Conservation (phyloP, 2,797 vertebrate genomes). For the Lithobates sylvaticus region DNA sequence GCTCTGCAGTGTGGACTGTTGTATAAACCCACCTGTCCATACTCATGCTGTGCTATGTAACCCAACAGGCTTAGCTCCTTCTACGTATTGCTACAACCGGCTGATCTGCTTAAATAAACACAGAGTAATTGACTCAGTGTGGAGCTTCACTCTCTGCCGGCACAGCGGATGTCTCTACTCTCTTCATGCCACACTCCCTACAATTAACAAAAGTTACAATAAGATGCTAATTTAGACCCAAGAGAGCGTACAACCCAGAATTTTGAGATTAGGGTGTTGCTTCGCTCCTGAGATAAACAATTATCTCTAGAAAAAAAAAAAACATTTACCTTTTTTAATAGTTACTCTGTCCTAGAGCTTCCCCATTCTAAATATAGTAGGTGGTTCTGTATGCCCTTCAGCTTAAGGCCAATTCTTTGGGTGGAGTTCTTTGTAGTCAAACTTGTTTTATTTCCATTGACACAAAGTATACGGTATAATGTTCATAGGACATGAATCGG, state of each 20-base stretch:
- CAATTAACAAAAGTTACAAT: constrained; percentile 12
- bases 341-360: too few relatives aligned
- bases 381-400: neutral
- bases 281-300: neutral
- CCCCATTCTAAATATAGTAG: neutral
- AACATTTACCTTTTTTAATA: neutral
- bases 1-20: neutral
- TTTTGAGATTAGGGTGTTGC: neutral
- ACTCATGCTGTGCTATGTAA: constrained; percentile 20
- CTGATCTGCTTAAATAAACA: constrained; percentile 22
- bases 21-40: neutral
- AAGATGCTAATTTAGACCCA: neutral
- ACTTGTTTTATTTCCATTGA: neutral
- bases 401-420: neutral
- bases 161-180: neutral
- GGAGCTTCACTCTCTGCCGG: neutral
- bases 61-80: constrained; percentile 7
- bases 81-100: neutral
- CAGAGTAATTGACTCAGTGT: neutral
- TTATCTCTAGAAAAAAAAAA: neutral
- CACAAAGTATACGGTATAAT: too few relatives aligned
- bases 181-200: neutral
- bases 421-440: neutral
- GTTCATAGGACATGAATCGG: too few relatives aligned
- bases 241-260: neutral